Conservation (phyloP, 2,113 vertebrate species). For the Leptobrachium leishanense region DNA sequence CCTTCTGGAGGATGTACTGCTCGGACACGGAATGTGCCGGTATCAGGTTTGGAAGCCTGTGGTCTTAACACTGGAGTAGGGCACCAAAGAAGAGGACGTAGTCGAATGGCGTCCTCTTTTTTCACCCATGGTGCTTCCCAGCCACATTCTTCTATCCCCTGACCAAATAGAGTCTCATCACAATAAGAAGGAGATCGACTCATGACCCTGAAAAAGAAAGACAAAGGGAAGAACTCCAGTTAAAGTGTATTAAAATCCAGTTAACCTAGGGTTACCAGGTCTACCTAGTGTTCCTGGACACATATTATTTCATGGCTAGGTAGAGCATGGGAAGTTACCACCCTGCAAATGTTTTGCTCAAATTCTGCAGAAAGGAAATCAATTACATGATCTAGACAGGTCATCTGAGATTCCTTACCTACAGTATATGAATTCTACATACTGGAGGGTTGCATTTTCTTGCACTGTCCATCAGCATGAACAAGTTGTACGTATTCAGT, state of each 20-base stretch:
- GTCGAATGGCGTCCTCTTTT: conserved; percentile 56
- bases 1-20: background rate
- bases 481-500: no score
- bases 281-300: no score
- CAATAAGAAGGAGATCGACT: conserved; percentile 67
- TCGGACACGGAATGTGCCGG: conserved; percentile 48
- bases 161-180: conserved; percentile 70
- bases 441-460: no score
- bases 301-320: no score
- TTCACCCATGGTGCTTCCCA: conserved; percentile 51
- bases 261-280: no score
- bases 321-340: no score
- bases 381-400: no score
- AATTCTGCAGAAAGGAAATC: no score
- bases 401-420: no score
- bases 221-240: background rate
- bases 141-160: background rate
- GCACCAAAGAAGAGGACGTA: conserved; percentile 66
- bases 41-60: background rate
- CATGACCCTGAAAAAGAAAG: conserved; percentile 49
- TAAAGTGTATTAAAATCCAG: background rate
- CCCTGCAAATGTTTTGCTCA: no score
- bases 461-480: no score
- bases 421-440: no score
- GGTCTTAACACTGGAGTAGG: conserved; percentile 51